A percentile compares a stretch with the other conserved stretches of the same genome.
Evolutionary conservation across 2,113 vertebrate genomes (phyloP).

Genomic region (Neomonachus schauinslandi): DNA sequence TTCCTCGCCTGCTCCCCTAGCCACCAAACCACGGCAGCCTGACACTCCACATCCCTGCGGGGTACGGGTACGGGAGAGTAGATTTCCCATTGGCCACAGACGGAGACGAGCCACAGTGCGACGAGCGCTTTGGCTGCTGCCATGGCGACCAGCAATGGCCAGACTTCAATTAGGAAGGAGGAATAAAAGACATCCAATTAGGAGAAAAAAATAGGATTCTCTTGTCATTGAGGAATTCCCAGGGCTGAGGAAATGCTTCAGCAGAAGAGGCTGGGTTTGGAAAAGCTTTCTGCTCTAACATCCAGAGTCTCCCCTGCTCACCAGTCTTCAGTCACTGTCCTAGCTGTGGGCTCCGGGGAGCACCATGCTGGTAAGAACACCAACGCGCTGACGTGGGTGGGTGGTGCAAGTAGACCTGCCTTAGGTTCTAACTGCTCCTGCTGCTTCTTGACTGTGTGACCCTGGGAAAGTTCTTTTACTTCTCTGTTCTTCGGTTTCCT

Average conservation of each 20-base stretch:
- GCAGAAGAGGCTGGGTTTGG: background rate
- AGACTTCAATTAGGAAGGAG: conserved; percentile 76
- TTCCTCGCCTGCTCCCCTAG: conserved; percentile 33
- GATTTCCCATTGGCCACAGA: conserved; percentile 56
- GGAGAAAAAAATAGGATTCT: conserved; percentile 59
- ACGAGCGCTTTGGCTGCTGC: conserved; percentile 63
- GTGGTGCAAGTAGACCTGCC: background rate
- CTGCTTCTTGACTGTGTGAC: background rate
- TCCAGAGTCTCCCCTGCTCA: background rate
- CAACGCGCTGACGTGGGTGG: background rate
- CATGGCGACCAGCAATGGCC: conserved; percentile 70
- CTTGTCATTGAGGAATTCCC: conserved; percentile 41
- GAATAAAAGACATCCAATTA: conserved; percentile 72
- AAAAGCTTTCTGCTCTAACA: background rate
- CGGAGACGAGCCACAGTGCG: conserved; percentile 1
- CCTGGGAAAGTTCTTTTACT: background rate
- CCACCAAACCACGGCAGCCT: background rate
- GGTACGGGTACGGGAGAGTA: background rate
- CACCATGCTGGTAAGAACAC: background rate
- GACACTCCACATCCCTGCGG: background rate
- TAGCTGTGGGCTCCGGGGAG: background rate
- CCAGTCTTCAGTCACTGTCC: background rate
- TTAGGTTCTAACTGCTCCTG: background rate
- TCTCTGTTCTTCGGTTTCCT: background rate
- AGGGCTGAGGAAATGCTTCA: background rate